These are phyloP conservation scores for Gnathonemus longibarbis DNA, from an alignment of 2,113 vertebrate genomes.

Conservation along the genomic window DNA sequence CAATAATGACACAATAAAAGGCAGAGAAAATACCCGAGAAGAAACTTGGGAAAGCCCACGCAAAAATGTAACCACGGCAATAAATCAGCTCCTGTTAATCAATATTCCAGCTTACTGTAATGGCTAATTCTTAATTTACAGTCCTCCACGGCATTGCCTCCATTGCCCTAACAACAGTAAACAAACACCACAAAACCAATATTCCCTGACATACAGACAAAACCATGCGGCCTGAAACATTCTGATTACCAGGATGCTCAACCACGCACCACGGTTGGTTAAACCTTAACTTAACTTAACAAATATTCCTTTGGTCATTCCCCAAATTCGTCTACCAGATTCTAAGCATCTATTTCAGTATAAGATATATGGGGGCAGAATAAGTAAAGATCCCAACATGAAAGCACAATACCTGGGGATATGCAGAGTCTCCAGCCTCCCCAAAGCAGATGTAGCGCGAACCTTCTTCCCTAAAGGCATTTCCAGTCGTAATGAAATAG, in stretches of 20 bases:
- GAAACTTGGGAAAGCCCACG: not conserved
- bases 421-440: conserved; percentile 56
- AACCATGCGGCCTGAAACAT: conserved; percentile 11
- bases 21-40: not conserved
- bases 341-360: not conserved
- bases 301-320: not conserved
- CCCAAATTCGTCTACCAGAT: not conserved
- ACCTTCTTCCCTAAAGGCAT: conserved; percentile 47
- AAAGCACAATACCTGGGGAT: conserved; percentile 55
- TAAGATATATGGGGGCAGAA: not conserved
- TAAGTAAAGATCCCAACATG: not conserved
- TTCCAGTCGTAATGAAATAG: not conserved
- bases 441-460: conserved; percentile 57
- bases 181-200: conserved; percentile 36
- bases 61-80: not conserved
- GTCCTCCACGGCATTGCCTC: not conserved
- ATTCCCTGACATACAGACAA: conserved; percentile 13
- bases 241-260: not conserved
- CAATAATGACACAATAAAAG: not conserved
- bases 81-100: conserved; percentile 14
- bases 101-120: conserved; percentile 20
- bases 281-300: not conserved
- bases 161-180: conserved; percentile 56
- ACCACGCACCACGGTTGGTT: not conserved
- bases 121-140: conserved; percentile 8